Evolutionary conservation across 2,888 invertebrate species (phyloP).

Genomic region (Andrena bucephala): DNA sequence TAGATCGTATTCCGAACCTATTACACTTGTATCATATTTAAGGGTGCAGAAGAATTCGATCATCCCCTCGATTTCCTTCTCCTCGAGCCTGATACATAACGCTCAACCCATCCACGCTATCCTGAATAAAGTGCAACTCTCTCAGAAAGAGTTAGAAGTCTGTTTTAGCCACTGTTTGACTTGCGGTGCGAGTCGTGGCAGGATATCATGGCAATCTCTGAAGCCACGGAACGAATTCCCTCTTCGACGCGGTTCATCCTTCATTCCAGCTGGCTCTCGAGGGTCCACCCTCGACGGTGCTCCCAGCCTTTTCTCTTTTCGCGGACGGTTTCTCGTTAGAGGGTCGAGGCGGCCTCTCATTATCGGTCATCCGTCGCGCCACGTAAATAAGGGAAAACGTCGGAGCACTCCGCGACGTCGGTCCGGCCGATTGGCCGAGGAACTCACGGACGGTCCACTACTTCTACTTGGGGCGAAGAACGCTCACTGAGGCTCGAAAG

Average conservation of each 20-base stretch:
- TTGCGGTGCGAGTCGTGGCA: not conserved
- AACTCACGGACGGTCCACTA: not conserved
- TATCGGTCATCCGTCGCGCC: slow-evolving; percentile 53
- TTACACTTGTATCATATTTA: not conserved
- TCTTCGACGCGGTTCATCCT: slow-evolving; percentile 19
- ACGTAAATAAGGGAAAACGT: slow-evolving; percentile 67
- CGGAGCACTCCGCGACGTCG: slow-evolving; percentile 14
- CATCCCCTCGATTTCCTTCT: not conserved
- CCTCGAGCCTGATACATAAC: not conserved
- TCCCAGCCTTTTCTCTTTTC: slow-evolving; percentile 28
- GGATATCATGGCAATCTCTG: not conserved
- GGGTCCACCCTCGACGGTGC: not conserved
- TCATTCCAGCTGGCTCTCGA: slow-evolving; percentile 4
- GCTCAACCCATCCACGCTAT: not conserved
- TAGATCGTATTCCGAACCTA: not conserved
- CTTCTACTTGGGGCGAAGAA: not conserved
- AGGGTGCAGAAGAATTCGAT: not conserved
- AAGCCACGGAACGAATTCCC: slow-evolving; percentile 5
- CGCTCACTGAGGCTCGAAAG: slow-evolving; percentile 3
- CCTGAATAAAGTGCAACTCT: not conserved
- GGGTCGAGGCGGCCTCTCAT: slow-evolving; percentile 62
- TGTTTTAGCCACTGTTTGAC: not conserved
- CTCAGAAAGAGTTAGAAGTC: not conserved
- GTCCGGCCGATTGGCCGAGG: not conserved
- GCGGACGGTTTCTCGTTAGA: slow-evolving; percentile 64